Conservation (phyloP, 1,140 invertebrate species). For the Eriocheir sinensis region DNA sequence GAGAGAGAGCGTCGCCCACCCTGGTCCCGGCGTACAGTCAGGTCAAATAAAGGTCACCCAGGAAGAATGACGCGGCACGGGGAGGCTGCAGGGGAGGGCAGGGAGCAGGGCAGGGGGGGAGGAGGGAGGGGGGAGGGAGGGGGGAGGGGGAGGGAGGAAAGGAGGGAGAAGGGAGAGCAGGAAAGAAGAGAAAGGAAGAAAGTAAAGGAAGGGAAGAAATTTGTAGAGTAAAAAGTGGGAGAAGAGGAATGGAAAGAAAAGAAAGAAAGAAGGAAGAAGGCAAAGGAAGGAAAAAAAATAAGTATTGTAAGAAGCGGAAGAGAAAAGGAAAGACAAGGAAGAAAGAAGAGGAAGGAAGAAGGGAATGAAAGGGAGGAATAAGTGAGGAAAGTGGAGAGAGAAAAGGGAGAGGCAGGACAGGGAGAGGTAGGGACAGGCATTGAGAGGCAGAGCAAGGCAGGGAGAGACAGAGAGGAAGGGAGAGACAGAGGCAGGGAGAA, state of each 20-base stretch:
- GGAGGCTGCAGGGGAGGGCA: neutral
- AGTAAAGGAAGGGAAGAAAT: too few relatives aligned
- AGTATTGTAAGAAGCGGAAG: neutral
- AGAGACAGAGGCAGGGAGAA: neutral
- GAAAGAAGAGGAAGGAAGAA: neutral
- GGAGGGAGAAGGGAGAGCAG: neutral
- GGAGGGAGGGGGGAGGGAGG: neutral
- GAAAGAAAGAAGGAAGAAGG: neutral
- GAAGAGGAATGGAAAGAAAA: too few relatives aligned
- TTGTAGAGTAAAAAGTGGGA: too few relatives aligned
- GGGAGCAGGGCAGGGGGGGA: neutral
- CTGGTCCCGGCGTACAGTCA: neutral
- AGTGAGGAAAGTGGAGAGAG: neutral
- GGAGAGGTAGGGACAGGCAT: neutral
- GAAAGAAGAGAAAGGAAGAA: neutral
- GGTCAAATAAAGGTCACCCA: neutral
- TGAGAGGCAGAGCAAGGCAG: neutral
- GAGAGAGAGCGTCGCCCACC: slow-evolving; percentile 15
- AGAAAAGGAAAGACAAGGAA: neutral
- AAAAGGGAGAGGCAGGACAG: neutral
- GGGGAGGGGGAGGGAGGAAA: neutral
- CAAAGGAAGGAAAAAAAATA: neutral
- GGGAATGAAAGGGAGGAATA: too few relatives aligned
- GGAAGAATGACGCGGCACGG: neutral
- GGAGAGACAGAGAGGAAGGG: neutral